Conservation (phyloP, 2,888 invertebrate species). For the Erebia palarica region DNA sequence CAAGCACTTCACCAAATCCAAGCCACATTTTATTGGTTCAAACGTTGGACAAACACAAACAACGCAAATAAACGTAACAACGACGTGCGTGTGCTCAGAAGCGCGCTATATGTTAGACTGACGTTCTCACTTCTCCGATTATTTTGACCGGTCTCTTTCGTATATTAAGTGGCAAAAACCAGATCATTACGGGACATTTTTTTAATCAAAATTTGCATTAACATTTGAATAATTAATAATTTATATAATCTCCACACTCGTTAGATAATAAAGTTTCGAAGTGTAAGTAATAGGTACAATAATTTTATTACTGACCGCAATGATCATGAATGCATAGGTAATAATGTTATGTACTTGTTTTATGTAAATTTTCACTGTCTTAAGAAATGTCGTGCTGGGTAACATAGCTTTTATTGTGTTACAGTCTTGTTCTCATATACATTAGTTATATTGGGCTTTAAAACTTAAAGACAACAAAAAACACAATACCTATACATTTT, state of each 20-base stretch:
- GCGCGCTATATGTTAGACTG: conserved; percentile 62
- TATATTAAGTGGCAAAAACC: conserved; percentile 50
- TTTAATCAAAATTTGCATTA: conserved; percentile 22
- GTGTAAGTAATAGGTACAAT: not conserved
- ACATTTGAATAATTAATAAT: conserved; percentile 22
- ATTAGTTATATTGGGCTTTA: no score
- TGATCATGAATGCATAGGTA: not conserved
- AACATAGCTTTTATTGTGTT: no score
- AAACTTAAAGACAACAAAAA: no score
- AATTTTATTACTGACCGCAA: not conserved
- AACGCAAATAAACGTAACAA: conserved; percentile 62
- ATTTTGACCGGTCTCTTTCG: conserved; percentile 57
- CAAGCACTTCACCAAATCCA: conserved; percentile 62
- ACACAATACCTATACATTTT: no score
- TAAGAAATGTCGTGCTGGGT: no score
- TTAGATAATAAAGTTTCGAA: conserved; percentile 18
- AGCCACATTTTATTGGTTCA: conserved; percentile 58
- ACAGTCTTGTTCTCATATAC: no score
- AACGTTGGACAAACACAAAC: conserved; percentile 55
- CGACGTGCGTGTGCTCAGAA: conserved; percentile 61
- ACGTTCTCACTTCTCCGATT: conserved; percentile 44
- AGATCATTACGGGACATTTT: conserved; percentile 34
- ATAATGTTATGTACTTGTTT: conserved; percentile 5
- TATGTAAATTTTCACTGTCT: not conserved
- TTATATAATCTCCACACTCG: conserved; percentile 13